Conservation (phyloP, 2,888 invertebrate species). For the Habrosyne pyritoides region DNA sequence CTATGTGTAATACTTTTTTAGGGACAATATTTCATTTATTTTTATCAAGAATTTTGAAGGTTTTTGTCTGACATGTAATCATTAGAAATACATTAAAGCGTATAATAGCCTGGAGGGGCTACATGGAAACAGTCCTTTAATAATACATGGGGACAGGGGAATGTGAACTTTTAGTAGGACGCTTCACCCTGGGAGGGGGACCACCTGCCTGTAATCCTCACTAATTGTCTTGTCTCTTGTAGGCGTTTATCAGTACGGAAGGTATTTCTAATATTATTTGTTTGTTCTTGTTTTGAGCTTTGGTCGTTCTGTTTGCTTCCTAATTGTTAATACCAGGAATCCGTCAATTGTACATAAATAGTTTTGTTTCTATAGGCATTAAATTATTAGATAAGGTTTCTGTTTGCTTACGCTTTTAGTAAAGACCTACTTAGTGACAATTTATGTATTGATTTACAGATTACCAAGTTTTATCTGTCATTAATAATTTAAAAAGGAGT, state of each 20-base stretch:
- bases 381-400: too few species aligned
- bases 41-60: not conserved
- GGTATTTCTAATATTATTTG: not conserved
- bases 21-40: too few species aligned
- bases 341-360: too few species aligned
- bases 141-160: constrained; percentile 13
- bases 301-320: not conserved
- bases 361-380: too few species aligned
- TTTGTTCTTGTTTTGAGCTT: not conserved
- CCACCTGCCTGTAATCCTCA: constrained; percentile 15
- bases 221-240: constrained; percentile 22
- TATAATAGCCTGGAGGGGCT: not conserved
- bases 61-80: not conserved
- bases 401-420: too few species aligned
- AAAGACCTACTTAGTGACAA: too few species aligned
- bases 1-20: too few species aligned
- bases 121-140: not conserved
- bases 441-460: too few species aligned
- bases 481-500: too few species aligned
- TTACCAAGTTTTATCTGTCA: too few species aligned
- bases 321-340: too few species aligned
- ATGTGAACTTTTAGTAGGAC: constrained; percentile 31
- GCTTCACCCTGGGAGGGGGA: constrained; percentile 22
- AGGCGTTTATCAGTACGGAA: not conserved
- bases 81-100: not conserved